A percentile compares a stretch with the other conserved stretches of the same genome.
These are phyloP conservation scores for Hypomecis atomaria DNA, from an alignment of 2,888 invertebrate genomes.

Conservation along the genomic window DNA sequence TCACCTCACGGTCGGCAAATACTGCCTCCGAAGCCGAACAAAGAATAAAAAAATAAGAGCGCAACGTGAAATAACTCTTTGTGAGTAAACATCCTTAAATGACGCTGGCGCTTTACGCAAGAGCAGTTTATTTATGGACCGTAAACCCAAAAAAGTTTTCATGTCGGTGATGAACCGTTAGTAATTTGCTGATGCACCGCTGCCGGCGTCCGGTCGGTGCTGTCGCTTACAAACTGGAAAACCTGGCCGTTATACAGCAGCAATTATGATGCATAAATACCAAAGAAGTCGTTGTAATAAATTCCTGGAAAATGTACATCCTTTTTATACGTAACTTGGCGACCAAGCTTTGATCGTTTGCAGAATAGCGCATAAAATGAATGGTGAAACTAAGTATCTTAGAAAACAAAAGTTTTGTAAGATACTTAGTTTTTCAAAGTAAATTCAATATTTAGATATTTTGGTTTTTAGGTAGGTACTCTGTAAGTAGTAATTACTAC, in stretches of 20 bases:
- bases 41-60: slow-evolving; percentile 20
- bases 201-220: slow-evolving; percentile 30
- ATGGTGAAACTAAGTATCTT: too few species aligned
- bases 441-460: too few species aligned
- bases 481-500: too few species aligned
- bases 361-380: too few species aligned
- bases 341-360: too few species aligned
- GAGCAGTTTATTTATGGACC: slow-evolving; percentile 31
- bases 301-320: background rate
- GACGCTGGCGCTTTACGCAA: slow-evolving; percentile 30
- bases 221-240: slow-evolving; percentile 29
- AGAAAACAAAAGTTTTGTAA: too few species aligned
- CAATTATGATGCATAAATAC: slow-evolving; percentile 8
- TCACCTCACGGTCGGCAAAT: slow-evolving; percentile 43
- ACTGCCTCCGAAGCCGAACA: slow-evolving; percentile 34
- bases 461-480: too few species aligned
- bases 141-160: too few species aligned
- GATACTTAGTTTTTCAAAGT: too few species aligned
- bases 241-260: slow-evolving; percentile 17
- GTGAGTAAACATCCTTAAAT: slow-evolving; percentile 26
- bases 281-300: background rate
- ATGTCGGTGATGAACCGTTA: slow-evolving; percentile 35
- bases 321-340: background rate
- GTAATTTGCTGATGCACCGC: slow-evolving; percentile 29
- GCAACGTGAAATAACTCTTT: slow-evolving; percentile 30